Evolutionary conservation across 2,888 invertebrate genomes (phyloP).

Genomic region (Tipula confusa): DNA sequence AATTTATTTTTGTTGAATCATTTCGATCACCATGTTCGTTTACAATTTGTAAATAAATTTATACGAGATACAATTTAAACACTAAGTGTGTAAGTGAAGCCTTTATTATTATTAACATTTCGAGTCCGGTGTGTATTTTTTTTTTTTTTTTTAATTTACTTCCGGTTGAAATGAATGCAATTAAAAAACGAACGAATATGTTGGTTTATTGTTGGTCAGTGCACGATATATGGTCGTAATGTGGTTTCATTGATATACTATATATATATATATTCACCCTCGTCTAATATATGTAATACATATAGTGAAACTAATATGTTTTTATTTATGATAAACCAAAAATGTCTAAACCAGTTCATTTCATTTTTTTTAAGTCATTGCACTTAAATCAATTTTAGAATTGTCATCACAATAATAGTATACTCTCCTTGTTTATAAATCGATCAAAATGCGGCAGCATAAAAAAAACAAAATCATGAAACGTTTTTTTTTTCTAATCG

Average conservation of each 20-base stretch:
- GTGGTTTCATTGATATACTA: neutral
- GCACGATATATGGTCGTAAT: neutral
- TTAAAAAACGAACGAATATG: neutral
- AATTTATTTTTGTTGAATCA: neutral
- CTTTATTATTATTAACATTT: neutral
- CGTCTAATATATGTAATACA: neutral
- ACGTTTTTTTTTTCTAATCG: neutral
- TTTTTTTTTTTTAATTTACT: neutral
- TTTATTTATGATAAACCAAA: neutral
- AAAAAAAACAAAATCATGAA: neutral
- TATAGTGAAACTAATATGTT: neutral
- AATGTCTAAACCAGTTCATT: neutral
- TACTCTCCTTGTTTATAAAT: neutral
- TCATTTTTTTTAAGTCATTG: neutral
- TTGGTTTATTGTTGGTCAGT: neutral
- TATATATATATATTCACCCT: neutral
- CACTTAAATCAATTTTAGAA: neutral
- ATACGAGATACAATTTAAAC: neutral
- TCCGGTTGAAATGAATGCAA: neutral
- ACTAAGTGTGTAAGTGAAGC: neutral
- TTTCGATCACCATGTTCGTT: neutral
- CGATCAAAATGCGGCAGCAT: too few relatives aligned
- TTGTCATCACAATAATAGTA: neutral
- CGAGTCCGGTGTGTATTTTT: neutral
- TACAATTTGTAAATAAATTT: neutral